Evolutionary conservation across 2,113 vertebrate genomes (phyloP), one percentile per base, ranked within the genome.

Genomic region (Gadus chalcogrammus): DNA sequence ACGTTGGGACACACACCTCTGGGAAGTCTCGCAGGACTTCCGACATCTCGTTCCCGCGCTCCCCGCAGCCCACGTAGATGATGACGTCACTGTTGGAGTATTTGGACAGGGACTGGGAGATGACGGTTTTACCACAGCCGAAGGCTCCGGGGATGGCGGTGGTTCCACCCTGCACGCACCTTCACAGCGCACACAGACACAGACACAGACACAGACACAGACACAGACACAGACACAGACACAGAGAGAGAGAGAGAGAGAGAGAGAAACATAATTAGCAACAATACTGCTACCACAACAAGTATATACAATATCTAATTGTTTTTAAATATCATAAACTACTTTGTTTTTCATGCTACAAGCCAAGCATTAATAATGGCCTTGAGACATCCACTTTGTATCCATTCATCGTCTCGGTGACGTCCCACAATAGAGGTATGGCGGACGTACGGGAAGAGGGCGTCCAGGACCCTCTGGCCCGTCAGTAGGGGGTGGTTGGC

Each of bases 21-120:
- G 97, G 97, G 81, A 99, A 99, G 83, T 99, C 97, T 79, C 97
- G 88, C 76, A 99, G 93, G 69, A 99, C 97, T 94, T 99, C 97
- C 69, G 97, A 98, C 97, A 99, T 99, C 90, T 99, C 97, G 61
- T 99, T 99, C 69, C 97, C 97, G 89, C 97, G 93, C 86, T 99
- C 97, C 72, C 97, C 97, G 55, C 97, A 99, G 78, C 97, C 97
- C 12, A 99, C 97, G 11, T 99, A 99, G 85, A 99, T 89, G 88
- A 99, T 99, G 76, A 99, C 96, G 31, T 98, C 96, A 60, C 97
- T 99, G 90, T 99, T 99, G 86, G 97, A 99, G 86, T 95, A 99
- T 75, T 99, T 99, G 67, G 97, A 99, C 31, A 99, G 90, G 73
- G 97, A 99, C 88, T 99, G 97, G 0, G 97, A 99, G 85, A 99